A percentile compares a stretch with the other conserved stretches of the same genome.
phyloP scores from a whole-genome alignment of 2,888 invertebrate species.

The Sphaerophoria rueppellii region DNA sequence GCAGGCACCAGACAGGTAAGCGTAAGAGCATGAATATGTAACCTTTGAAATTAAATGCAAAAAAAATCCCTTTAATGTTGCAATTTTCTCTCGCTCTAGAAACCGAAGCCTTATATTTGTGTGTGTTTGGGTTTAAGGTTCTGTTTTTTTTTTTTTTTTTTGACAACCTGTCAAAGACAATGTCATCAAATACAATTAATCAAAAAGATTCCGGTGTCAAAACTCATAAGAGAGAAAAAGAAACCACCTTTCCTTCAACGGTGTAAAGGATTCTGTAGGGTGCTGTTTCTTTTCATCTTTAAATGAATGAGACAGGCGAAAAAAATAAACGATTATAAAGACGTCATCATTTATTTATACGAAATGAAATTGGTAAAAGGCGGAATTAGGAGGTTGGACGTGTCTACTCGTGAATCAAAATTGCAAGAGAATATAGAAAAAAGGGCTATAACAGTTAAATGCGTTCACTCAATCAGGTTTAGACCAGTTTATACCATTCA shows the following conservation, averaged over 20 bases:
- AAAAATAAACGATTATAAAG: slow-evolving; percentile 50
- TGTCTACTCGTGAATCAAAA: background rate
- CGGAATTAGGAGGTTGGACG: background rate
- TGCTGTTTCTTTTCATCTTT: background rate
- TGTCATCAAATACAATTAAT: slow-evolving; percentile 68
- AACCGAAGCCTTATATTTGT: background rate
- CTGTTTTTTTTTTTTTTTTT: background rate
- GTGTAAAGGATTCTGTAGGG: slow-evolving; percentile 3
- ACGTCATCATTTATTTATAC: slow-evolving; percentile 54
- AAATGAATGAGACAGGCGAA: slow-evolving; percentile 17
- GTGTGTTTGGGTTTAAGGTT: background rate
- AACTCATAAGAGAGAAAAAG: background rate
- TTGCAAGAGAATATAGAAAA: background rate
- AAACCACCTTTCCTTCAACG: slow-evolving; percentile 2
- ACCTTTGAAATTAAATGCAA: background rate
- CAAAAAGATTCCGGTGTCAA: slow-evolving; percentile 56
- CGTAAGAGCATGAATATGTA: background rate
- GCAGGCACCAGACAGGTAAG: background rate
- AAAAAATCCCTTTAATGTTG: background rate
- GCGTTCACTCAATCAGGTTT: background rate
- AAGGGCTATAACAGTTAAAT: no score
- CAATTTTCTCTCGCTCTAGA: background rate
- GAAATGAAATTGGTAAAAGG: background rate
- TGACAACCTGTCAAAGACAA: slow-evolving; percentile 66
- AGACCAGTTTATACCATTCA: background rate